Evolutionary conservation across 2,888 invertebrate genomes (phyloP), one percentile per base, ranked within the genome.

Genomic region (Brachylomia viminalis): DNA sequence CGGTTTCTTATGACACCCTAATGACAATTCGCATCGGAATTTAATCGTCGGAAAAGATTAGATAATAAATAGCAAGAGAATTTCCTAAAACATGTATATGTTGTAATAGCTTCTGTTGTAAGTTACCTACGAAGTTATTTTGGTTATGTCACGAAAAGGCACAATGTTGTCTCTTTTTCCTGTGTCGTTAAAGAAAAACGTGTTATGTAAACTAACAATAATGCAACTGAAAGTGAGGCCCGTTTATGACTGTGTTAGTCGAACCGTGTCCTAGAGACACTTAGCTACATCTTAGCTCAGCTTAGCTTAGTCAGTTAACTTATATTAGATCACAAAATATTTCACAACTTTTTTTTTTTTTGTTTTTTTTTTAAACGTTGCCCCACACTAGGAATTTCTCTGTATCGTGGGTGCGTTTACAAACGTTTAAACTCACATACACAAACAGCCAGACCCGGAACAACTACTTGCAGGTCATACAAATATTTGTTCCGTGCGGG

Each of bases 211-310:
- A 15, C 30, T 10, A 58, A 30, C 49, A 64, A 64, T 77, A 27
- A 38, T 5, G 38, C 38, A 72, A 66, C n/a, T 72, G 47, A 72
- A 72, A 79, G 61, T 61, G 20, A 61, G 66, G 30, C 20, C n/a
- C 10, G 15, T 38, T 47, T 13, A 69, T 70, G 47, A 30, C 61
- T 49, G 61, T 54, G 72, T 66, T 54, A 54, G 61, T 56, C 66
- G 66, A 66, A 72, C 72, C 66, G 59, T 79, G 52, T 71, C 52
- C 3, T 7, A 23, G 5, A 68, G n/a, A 58, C 1, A 47, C 30
- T 66, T 66, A 23, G n/a, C n/a, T n/a, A n/a, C n/a, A n/a, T n/a
- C n/a, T n/a, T n/a, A n/a, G n/a, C n/a, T n/a, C n/a, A n/a, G n/a
- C n/a, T n/a, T n/a, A n/a, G n/a, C n/a, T n/a, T 49, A 11, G 27